Evolutionary conservation across 2,113 vertebrate species (phyloP), one percentile per base, ranked within the genome.

Genomic region (Nyctibius bracteatus): DNA sequence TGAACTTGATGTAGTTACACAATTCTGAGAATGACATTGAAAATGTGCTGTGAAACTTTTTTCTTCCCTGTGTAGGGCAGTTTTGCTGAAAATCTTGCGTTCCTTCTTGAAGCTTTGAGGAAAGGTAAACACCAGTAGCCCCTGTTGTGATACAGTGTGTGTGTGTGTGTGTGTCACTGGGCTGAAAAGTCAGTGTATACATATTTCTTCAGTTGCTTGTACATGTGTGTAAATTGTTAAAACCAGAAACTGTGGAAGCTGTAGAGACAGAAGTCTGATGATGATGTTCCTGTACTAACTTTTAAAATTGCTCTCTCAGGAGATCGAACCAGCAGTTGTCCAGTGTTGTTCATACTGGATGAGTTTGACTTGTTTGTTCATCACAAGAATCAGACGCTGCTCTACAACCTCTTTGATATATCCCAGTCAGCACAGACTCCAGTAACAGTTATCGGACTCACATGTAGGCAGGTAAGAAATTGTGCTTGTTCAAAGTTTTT

Each of bases 361-460:
- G 99, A 99, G 94, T 99, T 99, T 71, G 99, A 99, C 97, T 97
- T 99, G 77, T 99, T 99, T 92, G 98, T 99, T 44, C 98, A 99
- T 96, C 99, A 99, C 96, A 99, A 99, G 98, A 99, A 99, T 59
- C 99, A 99, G 96, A 99, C 99, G 0, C 98, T 99, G 62, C 99
- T 99, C 35, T 99, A 99, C 96, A 99, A 99, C 97, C 99, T 99
- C 73, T 98, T 99, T 6, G 99, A 99, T 25, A 97, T 99, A 57
- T 99, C 99, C 57, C 99, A 99, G 97, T 99, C 99, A 4, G 99
- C 99, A 17, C 99, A 99, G 98, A 98, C 99, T 21, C 99, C 99
- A 5, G 44, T 99, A 15, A 99, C 99, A 7, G 98, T 99, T 43
- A 98, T 99, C 37, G 99, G 99, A 15, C 89, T 99, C 80, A 99